Evolutionary conservation across 2,113 vertebrate species (phyloP), one percentile per base, ranked within the genome.

Genomic region (Silurus asotus): DNA sequence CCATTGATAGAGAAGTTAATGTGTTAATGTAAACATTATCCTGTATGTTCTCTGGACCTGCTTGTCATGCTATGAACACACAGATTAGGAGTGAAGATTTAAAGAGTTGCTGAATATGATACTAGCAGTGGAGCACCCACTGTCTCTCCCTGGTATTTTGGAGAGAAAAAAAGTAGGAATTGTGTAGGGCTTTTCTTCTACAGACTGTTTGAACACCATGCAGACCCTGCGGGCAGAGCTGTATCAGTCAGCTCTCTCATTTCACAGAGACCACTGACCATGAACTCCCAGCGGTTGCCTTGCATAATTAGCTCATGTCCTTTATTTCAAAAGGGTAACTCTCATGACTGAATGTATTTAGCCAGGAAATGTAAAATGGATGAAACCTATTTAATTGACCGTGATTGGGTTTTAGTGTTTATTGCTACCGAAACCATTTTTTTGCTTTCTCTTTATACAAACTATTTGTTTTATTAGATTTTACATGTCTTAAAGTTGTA

Each of bases 301-400:
- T 28, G 48, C 61, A 79, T 87, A 83, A 89, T 89, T 84, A 90
- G 74, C 83, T 69, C 84, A 62, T 74, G 85, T 55, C 45, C 72
- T 81, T 55, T 87, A 23, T 79, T 86, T 72, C 81, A 83, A 49
- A n/a, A 67, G 86, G 80, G 28, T 69, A 55, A 74, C 5, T 58
- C 59, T 59, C 62, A 28, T 67, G 37, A 49, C 55, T 53, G 55
- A 82, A 58, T 80, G 56, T 28, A 89, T 83, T 90, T 56, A 49
- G 25, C 81, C 87, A 59, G 1, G 1, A 81, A 90, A 37, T 58
- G 8, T 37, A 80, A 69, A 70, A 48, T 80, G 25, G 14, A 84
- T 74, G 6, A 81, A 37, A 8, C 75, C 14, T 70, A 37, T 67
- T 76, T 81, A 82, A 59, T 85, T 11, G 20, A 62, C 23, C 6